Base-by-base conservation (phyloP, 2,113 vertebrate species). In the Heliornis fulica region DNA sequence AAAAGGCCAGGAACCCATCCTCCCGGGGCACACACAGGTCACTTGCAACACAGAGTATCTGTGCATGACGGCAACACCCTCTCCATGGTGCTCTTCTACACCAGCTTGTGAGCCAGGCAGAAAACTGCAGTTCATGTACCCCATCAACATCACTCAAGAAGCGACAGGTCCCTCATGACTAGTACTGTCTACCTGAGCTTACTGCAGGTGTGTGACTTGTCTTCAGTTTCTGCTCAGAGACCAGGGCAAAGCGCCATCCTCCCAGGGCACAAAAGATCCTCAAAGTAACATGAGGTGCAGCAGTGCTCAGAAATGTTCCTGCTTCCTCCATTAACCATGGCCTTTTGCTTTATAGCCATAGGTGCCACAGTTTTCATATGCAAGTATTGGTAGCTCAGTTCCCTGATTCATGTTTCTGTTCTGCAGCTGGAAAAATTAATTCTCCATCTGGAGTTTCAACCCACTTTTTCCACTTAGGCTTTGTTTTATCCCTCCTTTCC, bases 111-210 rank as follows among this genome's bases (percentile, higher is more conserved):
- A 46, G 48, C 32, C 29, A 17, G 26, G 43, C 64, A 82, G 57
- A 59, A 13, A 59, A 29, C n/a, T 34, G 50, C 26, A 29, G 64
- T 46, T 65, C 38, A 3, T 4, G 9, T 15, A 59, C 57, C 9
- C n/a, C 57, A 51, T 7, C 54, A 23, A 3, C 0, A 1, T 5
- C 19, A 64, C 71, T 63, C 15, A 34, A 32, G 54, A 9, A 48
- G 64, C 79, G 34, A 32, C 34, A 54, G 25, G 46, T 15, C 38
- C 46, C 45, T 48, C 1, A 1, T 5, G 28, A 43, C 16, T 2
- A 15, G 59, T 31, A 38, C 26, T 17, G 5, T 7, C 14, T 12
- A 31, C 45, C 38, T 40, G 45, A 6, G 34, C 34, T 60, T 26
- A 32, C 41, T 28, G 41, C 56, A 48, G 40, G 12, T 14, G 8